A percentile compares a stretch with the other conserved stretches of the same genome.
Evolutionary conservation across 1,140 invertebrate species (phyloP).

Genomic region (Drosophila ogumai): DNA sequence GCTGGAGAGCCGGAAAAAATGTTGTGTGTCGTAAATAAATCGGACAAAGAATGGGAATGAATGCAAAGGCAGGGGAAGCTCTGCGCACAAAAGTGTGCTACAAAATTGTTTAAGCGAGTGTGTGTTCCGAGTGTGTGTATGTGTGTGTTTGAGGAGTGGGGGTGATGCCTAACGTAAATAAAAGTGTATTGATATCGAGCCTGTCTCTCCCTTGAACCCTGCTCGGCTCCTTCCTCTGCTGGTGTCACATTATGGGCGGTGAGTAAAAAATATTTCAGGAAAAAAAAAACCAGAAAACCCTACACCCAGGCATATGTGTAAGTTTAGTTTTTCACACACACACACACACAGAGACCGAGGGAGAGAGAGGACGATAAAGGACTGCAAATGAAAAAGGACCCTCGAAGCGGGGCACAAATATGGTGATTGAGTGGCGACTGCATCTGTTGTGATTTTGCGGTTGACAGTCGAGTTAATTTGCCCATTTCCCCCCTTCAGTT

Average conservation of each 20-base stretch:
- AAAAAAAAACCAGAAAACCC: conserved; percentile 33
- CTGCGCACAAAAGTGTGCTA: conserved; percentile 67
- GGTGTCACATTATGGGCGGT: conserved; percentile 65
- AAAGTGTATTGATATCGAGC: conserved; percentile 73
- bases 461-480: conserved; percentile 80
- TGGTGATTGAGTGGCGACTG: conserved; percentile 76
- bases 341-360: neutral
- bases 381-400: conserved; percentile 24
- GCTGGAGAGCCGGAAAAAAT: conserved; percentile 24
- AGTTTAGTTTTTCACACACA: conserved; percentile 54
- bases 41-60: conserved; percentile 28
- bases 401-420: conserved; percentile 63
- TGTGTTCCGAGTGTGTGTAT: neutral
- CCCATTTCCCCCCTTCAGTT: conserved; percentile 49
- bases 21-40: conserved; percentile 53
- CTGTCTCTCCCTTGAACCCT: conserved; percentile 7
- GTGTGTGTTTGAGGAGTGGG: conserved; percentile 1
- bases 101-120: conserved; percentile 57
- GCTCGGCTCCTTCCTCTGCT: conserved; percentile 4
- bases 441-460: conserved; percentile 82
- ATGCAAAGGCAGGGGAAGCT: conserved; percentile 1
- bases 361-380: neutral
- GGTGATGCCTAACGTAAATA: conserved; percentile 68
- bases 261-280: conserved; percentile 67
- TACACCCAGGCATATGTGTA: conserved; percentile 36